Evolutionary conservation across 2,113 vertebrate genomes (phyloP).

Genomic region (Sturnira hondurensis): DNA sequence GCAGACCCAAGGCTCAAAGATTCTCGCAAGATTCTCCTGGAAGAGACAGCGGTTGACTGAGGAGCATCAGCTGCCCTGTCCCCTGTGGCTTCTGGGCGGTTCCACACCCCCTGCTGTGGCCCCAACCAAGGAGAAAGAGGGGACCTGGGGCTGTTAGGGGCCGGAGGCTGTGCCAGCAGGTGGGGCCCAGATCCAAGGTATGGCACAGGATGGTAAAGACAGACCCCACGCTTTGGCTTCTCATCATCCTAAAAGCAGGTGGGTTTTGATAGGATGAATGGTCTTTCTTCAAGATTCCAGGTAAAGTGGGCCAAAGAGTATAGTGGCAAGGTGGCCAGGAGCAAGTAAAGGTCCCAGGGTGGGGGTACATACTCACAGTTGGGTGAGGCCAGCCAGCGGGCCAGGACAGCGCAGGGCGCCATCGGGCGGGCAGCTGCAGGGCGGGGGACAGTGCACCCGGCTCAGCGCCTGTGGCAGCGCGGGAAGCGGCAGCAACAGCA

Average conservation of each 20-base stretch:
- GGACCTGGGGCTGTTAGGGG: neutral
- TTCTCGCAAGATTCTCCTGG: too few relatives aligned
- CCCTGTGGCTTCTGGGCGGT: neutral
- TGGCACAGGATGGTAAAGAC: neutral
- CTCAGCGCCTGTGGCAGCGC: neutral
- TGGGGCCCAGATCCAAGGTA: neutral
- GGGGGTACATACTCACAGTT: constrained; percentile 62
- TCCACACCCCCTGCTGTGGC: rapidly evolving
- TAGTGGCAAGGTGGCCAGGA: neutral
- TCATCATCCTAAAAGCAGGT: neutral
- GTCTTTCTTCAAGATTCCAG: neutral
- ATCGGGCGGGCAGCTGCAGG: constrained; percentile 66
- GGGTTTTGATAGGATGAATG: neutral
- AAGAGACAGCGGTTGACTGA: neutral
- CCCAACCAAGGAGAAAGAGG: neutral
- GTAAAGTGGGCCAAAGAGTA: neutral
- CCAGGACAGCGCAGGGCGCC: constrained; percentile 71
- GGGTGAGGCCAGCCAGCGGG: constrained; percentile 28
- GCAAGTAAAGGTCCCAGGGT: neutral
- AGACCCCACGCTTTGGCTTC: neutral
- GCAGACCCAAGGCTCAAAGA: neutral
- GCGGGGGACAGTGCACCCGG: constrained; percentile 51
- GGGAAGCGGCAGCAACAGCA: neutral
- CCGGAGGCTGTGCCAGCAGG: neutral
- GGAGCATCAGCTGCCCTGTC: neutral